phyloP scores from a whole-genome alignment of 2,888 invertebrate species.

The Hydrotaea diabolus region DNA sequence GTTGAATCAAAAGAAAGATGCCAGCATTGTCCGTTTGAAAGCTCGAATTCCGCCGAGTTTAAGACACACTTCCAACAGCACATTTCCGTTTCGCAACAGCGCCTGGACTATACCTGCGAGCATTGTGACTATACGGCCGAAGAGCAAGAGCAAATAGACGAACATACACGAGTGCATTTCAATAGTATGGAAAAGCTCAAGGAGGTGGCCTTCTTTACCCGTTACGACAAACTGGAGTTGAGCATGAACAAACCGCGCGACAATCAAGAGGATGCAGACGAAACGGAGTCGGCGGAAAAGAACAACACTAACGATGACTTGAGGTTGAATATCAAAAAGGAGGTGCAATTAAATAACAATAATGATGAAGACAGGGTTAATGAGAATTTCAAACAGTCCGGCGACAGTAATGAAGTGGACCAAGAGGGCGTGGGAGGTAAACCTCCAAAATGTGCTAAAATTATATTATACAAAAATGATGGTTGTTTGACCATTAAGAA shows the following conservation, averaged over 20 bases:
- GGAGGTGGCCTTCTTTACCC: conserved; percentile 78
- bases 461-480: conserved; percentile 77
- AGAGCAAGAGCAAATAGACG: conserved; percentile 87
- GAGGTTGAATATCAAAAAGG: conserved; percentile 68
- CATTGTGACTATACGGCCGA: conserved; percentile 91
- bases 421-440: conserved; percentile 11
- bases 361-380: conserved; percentile 75
- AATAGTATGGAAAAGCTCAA: conserved; percentile 77
- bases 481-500: conserved; percentile 75
- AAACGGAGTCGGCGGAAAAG: neutral
- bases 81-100: conserved; percentile 82
- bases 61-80: conserved; percentile 90
- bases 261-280: conserved; percentile 22
- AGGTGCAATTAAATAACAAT: conserved; percentile 71
- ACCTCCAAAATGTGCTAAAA: conserved; percentile 69
- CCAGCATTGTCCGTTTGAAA: conserved; percentile 90
- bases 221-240: conserved; percentile 78
- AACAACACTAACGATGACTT: neutral
- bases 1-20: conserved; percentile 81
- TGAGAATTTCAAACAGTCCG: conserved; percentile 71
- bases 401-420: neutral
- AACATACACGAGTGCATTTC: conserved; percentile 91
- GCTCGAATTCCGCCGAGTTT: conserved; percentile 87
- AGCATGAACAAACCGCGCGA: conserved; percentile 72
- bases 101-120: conserved; percentile 86